These are phyloP conservation scores for Scatophagus argus DNA, from an alignment of 2,113 vertebrate genomes.

Conservation along the genomic window DNA sequence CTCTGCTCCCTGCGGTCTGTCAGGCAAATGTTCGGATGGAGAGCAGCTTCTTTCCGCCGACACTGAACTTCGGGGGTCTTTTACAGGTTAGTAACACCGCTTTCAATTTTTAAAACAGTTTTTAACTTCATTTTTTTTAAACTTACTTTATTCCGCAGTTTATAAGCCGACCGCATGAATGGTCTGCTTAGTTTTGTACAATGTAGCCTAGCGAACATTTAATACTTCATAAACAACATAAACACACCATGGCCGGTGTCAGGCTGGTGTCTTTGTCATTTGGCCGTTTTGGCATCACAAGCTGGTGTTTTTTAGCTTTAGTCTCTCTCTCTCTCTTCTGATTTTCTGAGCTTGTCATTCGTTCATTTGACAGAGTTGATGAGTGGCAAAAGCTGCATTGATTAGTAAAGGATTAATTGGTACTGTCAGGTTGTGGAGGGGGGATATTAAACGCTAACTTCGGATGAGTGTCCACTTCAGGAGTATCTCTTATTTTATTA, in stretches of 20 bases:
- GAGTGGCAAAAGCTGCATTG: neutral
- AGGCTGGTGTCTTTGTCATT: conserved; percentile 1
- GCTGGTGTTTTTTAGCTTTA: neutral
- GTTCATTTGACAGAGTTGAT: neutral
- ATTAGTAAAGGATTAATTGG: neutral
- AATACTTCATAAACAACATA: neutral
- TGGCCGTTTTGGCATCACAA: neutral
- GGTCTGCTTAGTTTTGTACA: no score
- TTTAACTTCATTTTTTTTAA: neutral
- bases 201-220: no score
- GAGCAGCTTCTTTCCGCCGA: neutral
- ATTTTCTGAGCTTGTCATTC: neutral
- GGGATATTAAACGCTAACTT: no score
- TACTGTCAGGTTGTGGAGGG: neutral
- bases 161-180: no score
- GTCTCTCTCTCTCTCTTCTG: no score
- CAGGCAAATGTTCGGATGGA: conserved; percentile 7
- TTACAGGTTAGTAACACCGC: conserved; percentile 27
- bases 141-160: no score
- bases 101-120: neutral
- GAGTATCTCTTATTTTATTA: neutral
- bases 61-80: neutral
- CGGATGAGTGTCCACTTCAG: neutral
- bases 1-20: neutral
- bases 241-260: neutral